These are phyloP conservation scores for Tachysurus vachellii DNA, from an alignment of 2,113 vertebrate genomes.

Conservation along the genomic window DNA sequence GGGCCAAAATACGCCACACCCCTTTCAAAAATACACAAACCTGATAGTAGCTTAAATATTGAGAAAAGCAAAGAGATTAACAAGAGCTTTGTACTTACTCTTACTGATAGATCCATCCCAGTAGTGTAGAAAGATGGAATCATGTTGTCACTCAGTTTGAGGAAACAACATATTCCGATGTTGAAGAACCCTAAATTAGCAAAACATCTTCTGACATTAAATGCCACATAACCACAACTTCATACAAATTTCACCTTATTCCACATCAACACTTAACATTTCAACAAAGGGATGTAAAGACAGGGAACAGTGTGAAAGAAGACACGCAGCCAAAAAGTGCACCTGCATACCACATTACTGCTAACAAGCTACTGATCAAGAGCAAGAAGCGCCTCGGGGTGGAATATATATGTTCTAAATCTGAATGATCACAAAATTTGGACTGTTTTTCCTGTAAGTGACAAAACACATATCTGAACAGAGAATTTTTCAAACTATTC, in stretches of 20 bases:
- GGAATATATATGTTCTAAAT: too few species aligned
- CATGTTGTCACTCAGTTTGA: neutral
- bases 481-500: too few species aligned
- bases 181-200: neutral
- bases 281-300: neutral
- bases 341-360: too few species aligned
- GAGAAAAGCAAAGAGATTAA: neutral
- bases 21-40: neutral
- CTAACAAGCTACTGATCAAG: too few species aligned
- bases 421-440: too few species aligned
- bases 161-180: neutral
- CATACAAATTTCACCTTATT: neutral
- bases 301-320: neutral
- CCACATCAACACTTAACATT: neutral
- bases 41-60: neutral
- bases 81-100: neutral
- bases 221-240: neutral
- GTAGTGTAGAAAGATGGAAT: neutral
- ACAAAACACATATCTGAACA: too few species aligned
- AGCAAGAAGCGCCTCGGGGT: too few species aligned
- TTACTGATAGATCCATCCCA: neutral
- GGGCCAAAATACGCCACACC: neutral
- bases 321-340: neutral
- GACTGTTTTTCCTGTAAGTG: too few species aligned
- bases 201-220: too few species aligned